Conservation (phyloP, 2,113 vertebrate genomes). For the Pandion haliaetus region DNA sequence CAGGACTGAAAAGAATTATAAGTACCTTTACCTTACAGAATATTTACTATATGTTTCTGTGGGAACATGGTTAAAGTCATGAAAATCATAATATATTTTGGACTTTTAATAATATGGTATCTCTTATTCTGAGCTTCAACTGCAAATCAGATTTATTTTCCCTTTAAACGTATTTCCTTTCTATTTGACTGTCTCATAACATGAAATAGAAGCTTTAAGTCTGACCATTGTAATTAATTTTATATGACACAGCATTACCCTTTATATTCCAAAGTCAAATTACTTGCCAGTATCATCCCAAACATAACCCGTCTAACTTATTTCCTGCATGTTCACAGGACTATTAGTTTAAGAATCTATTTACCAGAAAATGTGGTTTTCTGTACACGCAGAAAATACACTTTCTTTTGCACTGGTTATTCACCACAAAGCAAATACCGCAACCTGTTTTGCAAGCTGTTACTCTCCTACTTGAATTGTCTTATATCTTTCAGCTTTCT, state of each 20-base stretch:
- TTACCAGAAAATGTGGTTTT: constrained; percentile 23
- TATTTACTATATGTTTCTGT: background rate
- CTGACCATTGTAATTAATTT: background rate
- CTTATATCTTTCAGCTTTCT: constrained; percentile 61
- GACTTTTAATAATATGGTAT: background rate
- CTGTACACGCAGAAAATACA: constrained; percentile 4
- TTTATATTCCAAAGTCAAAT: background rate
- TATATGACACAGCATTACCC: background rate
- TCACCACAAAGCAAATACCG: background rate
- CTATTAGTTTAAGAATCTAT: constrained; percentile 28
- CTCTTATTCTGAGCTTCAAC: background rate
- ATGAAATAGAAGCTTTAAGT: background rate
- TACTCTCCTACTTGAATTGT: constrained; percentile 54
- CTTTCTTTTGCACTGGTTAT: constrained; percentile 14
- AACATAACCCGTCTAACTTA: background rate
- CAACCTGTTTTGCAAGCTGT: constrained; percentile 59
- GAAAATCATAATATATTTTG: background rate
- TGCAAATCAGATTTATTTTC: background rate
- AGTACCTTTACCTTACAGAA: background rate
- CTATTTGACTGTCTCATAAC: background rate
- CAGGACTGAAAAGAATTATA: background rate
- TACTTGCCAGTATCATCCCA: background rate
- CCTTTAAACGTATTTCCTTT: background rate
- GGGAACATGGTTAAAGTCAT: background rate
- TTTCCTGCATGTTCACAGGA: background rate